These are phyloP conservation scores for Shinisaurus crocodilurus DNA, from an alignment of 2,113 vertebrate genomes.

Conservation along the genomic window DNA sequence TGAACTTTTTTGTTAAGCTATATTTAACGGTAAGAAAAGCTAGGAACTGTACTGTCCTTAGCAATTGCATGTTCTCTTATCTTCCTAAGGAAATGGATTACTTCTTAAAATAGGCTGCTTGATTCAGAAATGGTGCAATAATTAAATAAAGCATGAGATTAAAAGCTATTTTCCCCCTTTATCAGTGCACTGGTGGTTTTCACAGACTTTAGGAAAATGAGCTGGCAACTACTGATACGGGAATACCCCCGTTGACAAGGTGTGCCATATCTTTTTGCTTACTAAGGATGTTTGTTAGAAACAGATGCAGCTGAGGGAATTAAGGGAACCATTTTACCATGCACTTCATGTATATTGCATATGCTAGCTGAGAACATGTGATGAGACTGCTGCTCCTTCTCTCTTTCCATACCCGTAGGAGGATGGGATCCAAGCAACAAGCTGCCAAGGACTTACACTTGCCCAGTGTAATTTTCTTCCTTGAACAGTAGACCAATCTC, in stretches of 20 bases:
- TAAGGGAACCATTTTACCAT: conserved; percentile 20
- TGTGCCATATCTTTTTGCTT: not conserved
- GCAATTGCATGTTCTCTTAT: conserved; percentile 30
- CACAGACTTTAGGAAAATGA: conserved; percentile 30
- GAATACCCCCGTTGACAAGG: conserved; percentile 12
- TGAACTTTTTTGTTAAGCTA: conserved; percentile 30
- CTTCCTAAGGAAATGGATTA: conserved; percentile 33
- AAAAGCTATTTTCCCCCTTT: conserved; percentile 44
- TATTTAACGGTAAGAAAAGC: conserved; percentile 29
- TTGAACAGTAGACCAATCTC: not conserved
- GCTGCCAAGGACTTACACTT: not conserved
- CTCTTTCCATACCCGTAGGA: not conserved
- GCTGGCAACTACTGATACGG: conserved; percentile 13
- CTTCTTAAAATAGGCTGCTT: conserved; percentile 27
- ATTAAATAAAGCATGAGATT: conserved; percentile 48
- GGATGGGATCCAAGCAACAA: not conserved
- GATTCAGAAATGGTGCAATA: conserved; percentile 14
- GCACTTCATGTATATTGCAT: no score
- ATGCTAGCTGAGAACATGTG: not conserved
- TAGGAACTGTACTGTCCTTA: conserved; percentile 22
- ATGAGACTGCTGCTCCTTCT: not conserved
- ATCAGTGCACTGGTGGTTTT: conserved; percentile 27
- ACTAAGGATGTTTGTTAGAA: not conserved
- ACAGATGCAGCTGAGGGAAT: not conserved
- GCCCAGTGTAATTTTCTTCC: not conserved